These are phyloP conservation scores for Alethe diademata DNA, from an alignment of 2,113 vertebrate species.

Conservation along the genomic window DNA sequence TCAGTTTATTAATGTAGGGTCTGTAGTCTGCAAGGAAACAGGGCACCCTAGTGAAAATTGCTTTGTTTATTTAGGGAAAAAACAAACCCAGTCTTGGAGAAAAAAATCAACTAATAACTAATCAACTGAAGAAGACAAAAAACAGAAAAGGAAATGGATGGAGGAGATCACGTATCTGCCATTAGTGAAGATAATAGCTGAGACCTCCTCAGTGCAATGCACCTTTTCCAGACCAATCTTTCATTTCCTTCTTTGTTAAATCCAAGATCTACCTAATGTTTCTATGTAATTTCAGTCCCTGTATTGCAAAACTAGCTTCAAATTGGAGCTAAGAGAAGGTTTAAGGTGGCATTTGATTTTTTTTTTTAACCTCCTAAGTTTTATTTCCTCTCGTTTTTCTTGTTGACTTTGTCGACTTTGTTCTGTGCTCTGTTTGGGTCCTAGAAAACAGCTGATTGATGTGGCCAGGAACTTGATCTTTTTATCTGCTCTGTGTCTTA, in stretches of 20 bases:
- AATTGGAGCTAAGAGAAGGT: background rate
- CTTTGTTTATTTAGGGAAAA: background rate
- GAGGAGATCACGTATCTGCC: background rate
- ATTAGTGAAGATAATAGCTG: background rate
- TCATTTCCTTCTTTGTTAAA: background rate
- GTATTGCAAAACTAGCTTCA: background rate
- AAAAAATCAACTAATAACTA: background rate
- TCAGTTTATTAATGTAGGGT: background rate
- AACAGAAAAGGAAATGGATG: background rate
- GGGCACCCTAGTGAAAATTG: background rate
- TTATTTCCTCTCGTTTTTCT: background rate
- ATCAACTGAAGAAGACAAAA: background rate
- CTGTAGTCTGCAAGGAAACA: background rate
- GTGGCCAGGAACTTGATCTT: background rate
- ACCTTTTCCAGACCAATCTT: background rate
- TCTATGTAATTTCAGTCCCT: background rate
- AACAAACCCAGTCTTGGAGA: background rate
- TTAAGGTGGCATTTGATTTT: background rate
- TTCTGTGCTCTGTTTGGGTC: fast-evolving
- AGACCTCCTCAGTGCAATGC: background rate
- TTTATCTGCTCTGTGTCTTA: background rate
- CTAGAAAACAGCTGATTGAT: background rate
- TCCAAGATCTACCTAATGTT: background rate
- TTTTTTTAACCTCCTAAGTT: background rate
- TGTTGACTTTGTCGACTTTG: background rate